Conservation (phyloP, 2,113 vertebrate genomes). For the Apodemus sylvaticus region DNA sequence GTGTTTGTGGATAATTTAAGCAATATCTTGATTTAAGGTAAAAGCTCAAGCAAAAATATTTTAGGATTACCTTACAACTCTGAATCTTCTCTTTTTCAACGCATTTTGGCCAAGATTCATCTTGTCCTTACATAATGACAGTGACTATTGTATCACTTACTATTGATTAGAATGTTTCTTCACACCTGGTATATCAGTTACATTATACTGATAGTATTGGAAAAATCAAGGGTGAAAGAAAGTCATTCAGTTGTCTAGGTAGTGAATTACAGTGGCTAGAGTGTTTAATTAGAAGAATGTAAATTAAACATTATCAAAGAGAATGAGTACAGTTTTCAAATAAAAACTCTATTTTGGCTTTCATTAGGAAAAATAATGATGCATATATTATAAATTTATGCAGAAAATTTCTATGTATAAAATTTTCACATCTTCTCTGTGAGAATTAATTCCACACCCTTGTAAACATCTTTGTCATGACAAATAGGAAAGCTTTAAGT, state of each 20-base stretch:
- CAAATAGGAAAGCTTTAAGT: conserved; percentile 1
- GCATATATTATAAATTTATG: conserved; percentile 24
- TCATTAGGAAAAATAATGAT: conserved; percentile 6
- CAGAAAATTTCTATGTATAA: not conserved
- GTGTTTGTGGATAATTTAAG: conserved; percentile 63
- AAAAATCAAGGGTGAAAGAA: conserved; percentile 62
- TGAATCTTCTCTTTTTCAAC: conserved; percentile 31
- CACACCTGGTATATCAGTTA: conserved; percentile 49
- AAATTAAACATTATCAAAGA: conserved; percentile 43
- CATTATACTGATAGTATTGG: conserved; percentile 44
- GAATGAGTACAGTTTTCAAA: conserved; percentile 24
- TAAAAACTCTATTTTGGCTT: conserved; percentile 23
- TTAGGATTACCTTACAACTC: conserved; percentile 27
- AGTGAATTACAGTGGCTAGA: conserved; percentile 55
- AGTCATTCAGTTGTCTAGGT: conserved; percentile 61
- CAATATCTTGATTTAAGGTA: conserved; percentile 54
- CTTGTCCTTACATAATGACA: not conserved
- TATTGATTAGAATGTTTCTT: conserved; percentile 47
- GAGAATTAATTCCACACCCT: not conserved
- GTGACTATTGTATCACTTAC: conserved; percentile 41
- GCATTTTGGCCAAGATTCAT: conserved; percentile 30
- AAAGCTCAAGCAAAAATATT: conserved; percentile 41
- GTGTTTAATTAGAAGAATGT: conserved; percentile 36
- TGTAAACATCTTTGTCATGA: not conserved
- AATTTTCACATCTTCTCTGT: not conserved